Base-by-base conservation (phyloP, 30 jellyfish, hydroid and myxozoan genomes). In the Hydractinia symbiolongicarpus region DNA sequence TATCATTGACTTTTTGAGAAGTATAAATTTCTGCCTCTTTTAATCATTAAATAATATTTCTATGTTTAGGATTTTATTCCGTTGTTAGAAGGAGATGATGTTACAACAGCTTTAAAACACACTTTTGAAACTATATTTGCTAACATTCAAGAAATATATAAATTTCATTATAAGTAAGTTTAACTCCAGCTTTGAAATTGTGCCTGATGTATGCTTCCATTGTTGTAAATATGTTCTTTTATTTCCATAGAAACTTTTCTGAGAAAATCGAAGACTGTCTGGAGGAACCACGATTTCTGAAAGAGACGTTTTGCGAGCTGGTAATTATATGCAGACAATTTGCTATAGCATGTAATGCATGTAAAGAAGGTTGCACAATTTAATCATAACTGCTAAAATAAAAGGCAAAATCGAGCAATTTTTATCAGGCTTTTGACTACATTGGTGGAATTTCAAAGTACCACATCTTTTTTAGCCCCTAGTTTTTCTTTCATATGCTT, bases 181-280 rank as follows among this genome's bases (percentile, higher is more conserved):
- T 3, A 71, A 58, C 19, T 16, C 3, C 3, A 16, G 69, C 19
- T 58, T 3, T 16, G 19, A 58, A 11, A 58, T 58, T 13, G 3
- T 0, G 15, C 69, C 69, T 11, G 69, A 58, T 3, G 19, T 58
- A 58, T 58, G 1, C 3, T 30, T 30, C 44, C 2, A 30, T 30
- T 30, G 44, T 30, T 30, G 44, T 30, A 30, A 30, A 30, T 30
- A 1, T 30, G 44, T 30, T 30, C 44, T 30, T 30, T 30, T 30
- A 30, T n/a, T 50, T 71, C 52, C 17, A 15, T 71, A 89, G 96
- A 4, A 76, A 73, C 5, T 89, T 89, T 54, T 57, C 67, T 64
- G 94, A 89, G 14, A 89, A 84, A 54, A 81, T 89, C 13, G 96
- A 89, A 67, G 96, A 89, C 66, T 89, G 96, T 61, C 54, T 83